phyloP scores from a whole-genome alignment of 2,113 vertebrate genomes.

The Eira barbara region DNA sequence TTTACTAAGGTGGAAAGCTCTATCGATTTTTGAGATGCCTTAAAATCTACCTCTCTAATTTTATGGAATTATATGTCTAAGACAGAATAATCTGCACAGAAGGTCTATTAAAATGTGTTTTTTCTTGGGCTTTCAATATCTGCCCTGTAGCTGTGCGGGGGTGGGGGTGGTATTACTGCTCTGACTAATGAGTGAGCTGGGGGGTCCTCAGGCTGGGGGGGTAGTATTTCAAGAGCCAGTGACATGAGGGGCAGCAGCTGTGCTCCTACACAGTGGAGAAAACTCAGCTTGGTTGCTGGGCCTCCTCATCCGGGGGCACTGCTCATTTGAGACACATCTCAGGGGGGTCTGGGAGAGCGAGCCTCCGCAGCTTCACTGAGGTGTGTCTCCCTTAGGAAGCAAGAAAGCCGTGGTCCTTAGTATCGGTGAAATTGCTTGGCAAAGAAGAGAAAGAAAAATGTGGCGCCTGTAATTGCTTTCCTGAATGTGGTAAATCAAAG shows the following conservation, averaged over 20 bases:
- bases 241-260: neutral
- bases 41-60: neutral
- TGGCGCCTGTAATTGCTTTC: conserved; percentile 46
- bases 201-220: neutral
- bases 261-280: neutral
- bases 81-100: neutral
- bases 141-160: neutral
- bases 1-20: neutral
- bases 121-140: neutral
- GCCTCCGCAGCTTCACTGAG: neutral
- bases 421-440: conserved; percentile 40
- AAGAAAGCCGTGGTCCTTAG: conserved; percentile 21
- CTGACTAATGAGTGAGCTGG: neutral
- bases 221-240: neutral
- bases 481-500: conserved; percentile 53
- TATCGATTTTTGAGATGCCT: neutral
- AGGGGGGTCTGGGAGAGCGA: neutral
- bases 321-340: neutral
- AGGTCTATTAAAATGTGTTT: neutral
- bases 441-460: conserved; percentile 48
- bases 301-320: neutral
- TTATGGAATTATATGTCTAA: neutral
- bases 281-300: neutral
- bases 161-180: too few relatives aligned
- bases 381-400: conserved; percentile 1